Percentiles rank a stretch among this genome's conserved stretches.
Conservation (phyloP, 1,140 invertebrate genomes). For the Homalodisca vitripennis region DNA sequence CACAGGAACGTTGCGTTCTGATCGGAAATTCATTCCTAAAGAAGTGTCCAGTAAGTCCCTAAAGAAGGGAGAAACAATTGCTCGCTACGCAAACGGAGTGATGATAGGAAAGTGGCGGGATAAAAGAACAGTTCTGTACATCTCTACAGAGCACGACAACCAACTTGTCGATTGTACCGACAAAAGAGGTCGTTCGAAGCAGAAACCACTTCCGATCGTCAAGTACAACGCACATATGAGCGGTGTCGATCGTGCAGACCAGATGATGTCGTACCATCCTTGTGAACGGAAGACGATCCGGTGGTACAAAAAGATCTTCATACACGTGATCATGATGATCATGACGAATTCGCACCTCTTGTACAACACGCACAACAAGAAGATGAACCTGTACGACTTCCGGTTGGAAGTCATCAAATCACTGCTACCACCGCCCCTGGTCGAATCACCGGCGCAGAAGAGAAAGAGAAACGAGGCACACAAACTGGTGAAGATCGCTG, state of each 20-base stretch:
- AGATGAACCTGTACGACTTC: neutral
- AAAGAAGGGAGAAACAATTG: too few species aligned
- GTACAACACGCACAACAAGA: slow-evolving; percentile 17
- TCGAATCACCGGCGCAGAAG: neutral
- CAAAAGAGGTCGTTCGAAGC: slow-evolving; percentile 36
- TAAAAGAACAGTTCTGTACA: slow-evolving; percentile 25
- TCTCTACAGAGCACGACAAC: slow-evolving; percentile 16
- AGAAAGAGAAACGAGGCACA: neutral
- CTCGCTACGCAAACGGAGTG: slow-evolving; percentile 3
- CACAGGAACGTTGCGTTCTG: too few species aligned
- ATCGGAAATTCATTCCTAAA: too few species aligned
- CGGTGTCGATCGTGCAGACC: too few species aligned
- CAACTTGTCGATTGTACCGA: neutral
- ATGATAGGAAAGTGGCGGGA: slow-evolving; percentile 14
- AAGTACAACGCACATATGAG: slow-evolving; percentile 40
- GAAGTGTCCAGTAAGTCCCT: too few species aligned
- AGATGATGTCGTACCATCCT: slow-evolving; percentile 43
- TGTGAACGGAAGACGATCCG: slow-evolving; percentile 41
- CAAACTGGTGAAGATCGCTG: neutral
- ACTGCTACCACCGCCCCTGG: neutral
- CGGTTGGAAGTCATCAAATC: neutral
- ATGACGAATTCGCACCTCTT: slow-evolving; percentile 4
- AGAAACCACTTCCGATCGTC: slow-evolving; percentile 27
- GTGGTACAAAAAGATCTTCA: slow-evolving; percentile 45
- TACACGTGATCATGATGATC: slow-evolving; percentile 25